phyloP scores from a whole-genome alignment of 1,140 invertebrate genomes.

The Caenorhabditis brenneri region DNA sequence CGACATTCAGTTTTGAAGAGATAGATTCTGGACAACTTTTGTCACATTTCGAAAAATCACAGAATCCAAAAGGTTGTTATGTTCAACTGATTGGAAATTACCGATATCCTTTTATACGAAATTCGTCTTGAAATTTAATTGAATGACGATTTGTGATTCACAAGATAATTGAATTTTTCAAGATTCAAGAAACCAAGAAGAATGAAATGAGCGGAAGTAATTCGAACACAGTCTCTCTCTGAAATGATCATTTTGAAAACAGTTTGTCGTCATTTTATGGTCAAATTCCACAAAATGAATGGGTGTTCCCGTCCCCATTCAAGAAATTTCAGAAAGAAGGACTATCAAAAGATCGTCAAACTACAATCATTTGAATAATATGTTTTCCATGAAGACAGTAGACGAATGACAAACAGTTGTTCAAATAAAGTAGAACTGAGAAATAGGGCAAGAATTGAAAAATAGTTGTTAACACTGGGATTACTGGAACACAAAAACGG shows the following conservation, averaged over 20 bases:
- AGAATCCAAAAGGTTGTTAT: no score
- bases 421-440: conserved; percentile 3
- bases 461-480: conserved; percentile 28
- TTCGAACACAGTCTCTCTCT: neutral
- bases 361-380: neutral
- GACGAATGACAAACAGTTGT: neutral
- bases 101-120: no score
- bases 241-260: conserved; percentile 2
- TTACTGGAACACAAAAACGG: neutral
- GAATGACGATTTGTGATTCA: neutral
- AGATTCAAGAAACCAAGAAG: neutral
- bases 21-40: no score
- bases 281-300: neutral
- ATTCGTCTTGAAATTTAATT: no score
- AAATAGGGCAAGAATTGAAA: neutral
- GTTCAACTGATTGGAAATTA: no score
- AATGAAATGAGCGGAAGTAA: conserved; percentile 11
- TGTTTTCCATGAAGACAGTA: neutral
- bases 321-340: neutral
- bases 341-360: neutral
- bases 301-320: neutral
- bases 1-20: no score
- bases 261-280: neutral
- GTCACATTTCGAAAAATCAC: no score
- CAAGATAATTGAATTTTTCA: neutral